Percentiles rank a stretch among this genome's conserved stretches.
Evolutionary conservation across 2,797 vertebrate species (phyloP).

Genomic region (Gallinago nigripennis): DNA sequence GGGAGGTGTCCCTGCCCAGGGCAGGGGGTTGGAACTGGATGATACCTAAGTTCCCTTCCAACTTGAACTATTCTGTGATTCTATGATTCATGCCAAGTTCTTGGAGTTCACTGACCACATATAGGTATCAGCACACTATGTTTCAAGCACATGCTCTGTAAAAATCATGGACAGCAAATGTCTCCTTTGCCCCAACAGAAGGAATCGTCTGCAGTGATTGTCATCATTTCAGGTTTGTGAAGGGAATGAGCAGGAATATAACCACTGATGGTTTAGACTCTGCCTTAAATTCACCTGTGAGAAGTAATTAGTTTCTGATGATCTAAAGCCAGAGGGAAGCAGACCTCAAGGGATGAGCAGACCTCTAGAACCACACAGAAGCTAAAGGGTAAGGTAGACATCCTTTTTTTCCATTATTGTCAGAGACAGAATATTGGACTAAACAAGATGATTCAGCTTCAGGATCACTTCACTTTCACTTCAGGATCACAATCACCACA

Average conservation of each 20-base stretch:
- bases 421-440: background rate
- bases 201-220: background rate
- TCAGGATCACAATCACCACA: background rate
- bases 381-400: background rate
- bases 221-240: background rate
- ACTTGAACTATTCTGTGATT: too few relatives aligned
- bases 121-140: background rate
- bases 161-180: background rate
- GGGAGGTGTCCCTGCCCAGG: too few relatives aligned
- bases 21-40: too few relatives aligned
- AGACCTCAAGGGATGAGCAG: background rate
- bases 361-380: background rate
- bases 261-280: background rate
- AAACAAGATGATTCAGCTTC: background rate
- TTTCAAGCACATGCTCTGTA: background rate
- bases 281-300: background rate
- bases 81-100: background rate
- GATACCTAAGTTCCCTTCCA: too few relatives aligned
- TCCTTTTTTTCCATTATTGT: background rate
- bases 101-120: background rate
- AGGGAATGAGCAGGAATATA: background rate
- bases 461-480: background rate
- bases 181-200: background rate
- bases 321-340: background rate
- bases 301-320: background rate